A percentile compares a stretch with the other conserved stretches of the same genome.
phyloP scores from a whole-genome alignment of 1,140 invertebrate genomes.

The Delia radicum region DNA sequence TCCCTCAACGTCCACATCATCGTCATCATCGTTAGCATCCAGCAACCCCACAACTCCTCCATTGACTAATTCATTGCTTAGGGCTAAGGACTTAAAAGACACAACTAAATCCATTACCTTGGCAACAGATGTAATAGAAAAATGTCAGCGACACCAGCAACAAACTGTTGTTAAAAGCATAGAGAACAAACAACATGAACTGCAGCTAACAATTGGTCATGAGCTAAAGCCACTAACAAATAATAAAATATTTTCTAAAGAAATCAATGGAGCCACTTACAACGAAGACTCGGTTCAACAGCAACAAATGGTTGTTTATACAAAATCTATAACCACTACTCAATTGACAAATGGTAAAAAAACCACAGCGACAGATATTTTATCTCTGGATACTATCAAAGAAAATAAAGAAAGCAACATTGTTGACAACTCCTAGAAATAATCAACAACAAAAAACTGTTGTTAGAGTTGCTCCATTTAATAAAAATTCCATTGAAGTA shows the following conservation, averaged over 20 bases:
- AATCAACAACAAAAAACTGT: constrained; percentile 40
- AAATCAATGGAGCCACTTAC: constrained; percentile 1
- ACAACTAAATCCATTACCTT: constrained; percentile 1
- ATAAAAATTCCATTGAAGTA: constrained; percentile 51
- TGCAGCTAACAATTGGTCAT: neutral
- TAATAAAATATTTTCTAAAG: neutral
- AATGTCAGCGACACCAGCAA: neutral
- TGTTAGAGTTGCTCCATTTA: constrained; percentile 51
- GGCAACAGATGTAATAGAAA: constrained; percentile 16
- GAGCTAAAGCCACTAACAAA: constrained; percentile 7
- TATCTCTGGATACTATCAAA: neutral
- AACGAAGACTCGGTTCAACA: constrained; percentile 7
- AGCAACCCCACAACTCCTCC: neutral
- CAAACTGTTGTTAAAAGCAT: neutral
- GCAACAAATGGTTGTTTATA: neutral
- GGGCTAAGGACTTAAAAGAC: neutral
- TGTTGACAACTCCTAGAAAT: constrained; percentile 20
- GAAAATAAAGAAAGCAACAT: constrained; percentile 28
- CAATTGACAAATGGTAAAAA: constrained; percentile 13
- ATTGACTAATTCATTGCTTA: constrained; percentile 14
- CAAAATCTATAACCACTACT: neutral
- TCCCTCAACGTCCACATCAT: constrained; percentile 5
- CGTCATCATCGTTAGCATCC: neutral
- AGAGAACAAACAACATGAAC: neutral
- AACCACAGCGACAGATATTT: constrained; percentile 34